Base-by-base conservation (phyloP, 2,888 invertebrate species). In the Lycophotia porphyrea region DNA sequence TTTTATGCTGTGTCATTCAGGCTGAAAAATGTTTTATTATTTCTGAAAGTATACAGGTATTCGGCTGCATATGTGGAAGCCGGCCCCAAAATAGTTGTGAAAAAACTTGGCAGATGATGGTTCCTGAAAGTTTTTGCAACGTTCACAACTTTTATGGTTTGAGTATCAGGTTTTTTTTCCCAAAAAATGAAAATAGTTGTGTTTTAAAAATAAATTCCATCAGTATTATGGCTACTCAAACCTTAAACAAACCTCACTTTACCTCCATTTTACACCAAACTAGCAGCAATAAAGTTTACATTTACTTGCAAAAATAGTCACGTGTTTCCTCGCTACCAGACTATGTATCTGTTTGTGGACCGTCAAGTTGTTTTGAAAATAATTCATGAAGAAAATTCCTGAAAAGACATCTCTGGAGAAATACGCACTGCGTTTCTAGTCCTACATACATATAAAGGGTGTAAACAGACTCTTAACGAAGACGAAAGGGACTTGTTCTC, bases 371-470 rank as follows among this genome's bases (percentile, higher is more conserved):
- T 80, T 81, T 81, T 84, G n/a, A 67, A 79, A 86, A 86, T 87
- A 86, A 87, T 85, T 74, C 81, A 81, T 74, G 80, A 70, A 81
- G 82, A 84, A 87, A 86, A 88, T 81, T 78, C 31, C 68, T 80
- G 77, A 84, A 82, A 84, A 70, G 31, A 60, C 49, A 80, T 87
- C 86, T 84, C 86, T 75, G 11, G 87, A 86, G 88, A 83, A 82
- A 84, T 85, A 71, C 13, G 27, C 5, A 49, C 24, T 65, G 42
- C 39, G 67, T 63, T 55, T 64, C 68, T 69, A 71, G 71, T 36
- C 66, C 49, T 61, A 67, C 63, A 31, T 76, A 66, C 55, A 42
- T 63, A n/a, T n/a, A n/a, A n/a, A n/a, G n/a, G n/a, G n/a, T n/a
- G n/a, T n/a, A n/a, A n/a, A n/a, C n/a, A n/a, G n/a, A n/a, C n/a